A percentile compares a stretch with the other conserved stretches of the same genome.
Conservation (phyloP, 2,888 invertebrate species). For the Epirrhoe tristata region DNA sequence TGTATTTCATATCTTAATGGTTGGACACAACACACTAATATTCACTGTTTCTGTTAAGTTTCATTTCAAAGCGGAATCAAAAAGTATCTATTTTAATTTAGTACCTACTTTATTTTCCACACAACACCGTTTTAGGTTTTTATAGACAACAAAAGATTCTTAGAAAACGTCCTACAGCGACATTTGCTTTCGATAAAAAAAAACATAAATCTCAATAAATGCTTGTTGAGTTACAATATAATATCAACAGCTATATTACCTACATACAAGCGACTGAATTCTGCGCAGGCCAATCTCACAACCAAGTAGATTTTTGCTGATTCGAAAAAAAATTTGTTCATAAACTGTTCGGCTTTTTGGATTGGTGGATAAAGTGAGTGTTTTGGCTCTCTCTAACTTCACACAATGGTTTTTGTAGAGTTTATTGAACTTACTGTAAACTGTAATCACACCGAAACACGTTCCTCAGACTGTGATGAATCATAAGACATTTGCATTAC, state of each 20-base stretch:
- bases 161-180: not conserved
- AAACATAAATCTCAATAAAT: conserved; percentile 1
- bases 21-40: not conserved
- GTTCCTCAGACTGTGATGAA: not conserved
- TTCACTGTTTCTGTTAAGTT: not conserved
- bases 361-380: not conserved
- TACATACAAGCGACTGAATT: not conserved
- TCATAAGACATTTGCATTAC: not conserved
- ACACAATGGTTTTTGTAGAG: not conserved
- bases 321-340: conserved; percentile 19
- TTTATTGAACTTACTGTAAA: not conserved
- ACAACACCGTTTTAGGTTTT: not conserved
- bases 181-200: conserved; percentile 6
- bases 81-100: not conserved
- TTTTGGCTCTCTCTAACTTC: conserved; percentile 17
- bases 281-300: conserved; percentile 7
- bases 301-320: conserved; percentile 26
- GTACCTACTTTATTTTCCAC: not conserved
- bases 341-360: conserved; percentile 5
- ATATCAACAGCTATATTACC: not conserved
- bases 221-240: not conserved
- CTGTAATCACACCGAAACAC: not conserved
- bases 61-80: not conserved
- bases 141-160: conserved; percentile 3
- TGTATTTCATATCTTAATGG: not conserved